Base-by-base conservation (phyloP, 1,140 invertebrate genomes). In the Protaetia brevitarsis region DNA sequence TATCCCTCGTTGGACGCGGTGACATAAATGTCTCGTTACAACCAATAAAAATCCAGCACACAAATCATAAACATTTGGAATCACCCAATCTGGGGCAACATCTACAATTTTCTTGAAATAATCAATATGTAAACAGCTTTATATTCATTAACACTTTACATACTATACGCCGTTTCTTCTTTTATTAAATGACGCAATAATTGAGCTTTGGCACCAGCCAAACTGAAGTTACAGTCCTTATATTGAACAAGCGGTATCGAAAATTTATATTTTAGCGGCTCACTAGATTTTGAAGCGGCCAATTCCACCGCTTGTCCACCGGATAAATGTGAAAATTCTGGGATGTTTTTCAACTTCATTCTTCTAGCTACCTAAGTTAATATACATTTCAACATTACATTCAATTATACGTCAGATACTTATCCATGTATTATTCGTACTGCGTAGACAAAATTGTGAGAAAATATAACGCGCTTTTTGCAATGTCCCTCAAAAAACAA, bases 261-360 rank as follows among this genome's bases (percentile, higher is more conserved):
- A 74, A 94, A 91, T 13, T 84, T 71, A 81, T 89, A 95, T 56
- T 85, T 79, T 5, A 81, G 70, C 2, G 86, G 83, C 79, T 95
- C 80, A 10, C 75, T 77, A 10, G 93, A 90, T 74, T 82, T 79
- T 58, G 77, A 79, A 4, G 96, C 93, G 34, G 93, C 86, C 41
- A 85, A 74, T 81, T 98, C 96, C 60, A 99, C 87, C 23, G 93
- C 91, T 74, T 80, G 81, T 0, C 97, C 97, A 37, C 97, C 95
- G 76, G 85, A 88, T 70, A 92, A 77, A 63, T 81, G 74, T 8
- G 84, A 80, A 78, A 88, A 94, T 72, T 91, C 87, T 37, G 87
- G 84, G 23, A 96, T 79, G 77, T 94, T 92, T 74, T 81, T 85
- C 21, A 98, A 78, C 73, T 95, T 95, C 73, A 98, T 78, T 74